Evolutionary conservation across 2,888 invertebrate species (phyloP), one percentile per base, ranked within the genome.

Genomic region (Cactoblastis cactorum): DNA sequence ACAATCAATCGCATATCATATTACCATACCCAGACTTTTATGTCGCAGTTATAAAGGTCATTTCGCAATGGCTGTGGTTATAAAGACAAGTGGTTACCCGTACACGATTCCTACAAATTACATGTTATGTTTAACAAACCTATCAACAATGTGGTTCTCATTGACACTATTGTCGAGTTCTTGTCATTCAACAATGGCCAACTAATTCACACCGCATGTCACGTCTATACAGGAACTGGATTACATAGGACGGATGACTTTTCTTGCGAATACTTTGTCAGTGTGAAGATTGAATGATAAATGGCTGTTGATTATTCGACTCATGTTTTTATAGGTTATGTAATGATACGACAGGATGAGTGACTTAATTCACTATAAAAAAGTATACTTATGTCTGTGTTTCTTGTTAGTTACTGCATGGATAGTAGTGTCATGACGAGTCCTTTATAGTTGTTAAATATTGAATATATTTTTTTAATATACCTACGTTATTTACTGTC

Each of bases 71-170:
- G n/a, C n/a, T n/a, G n/a, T n/a, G n/a, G n/a, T n/a, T n/a, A n/a
- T n/a, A n/a, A n/a, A n/a, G n/a, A n/a, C n/a, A n/a, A n/a, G n/a
- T n/a, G n/a, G n/a, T n/a, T n/a, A n/a, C n/a, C n/a, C n/a, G n/a
- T n/a, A 28, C 8, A 28, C 9, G 28, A 28, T 28, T 28, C 28
- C 28, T 28, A 28, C 28, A 28, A 28, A 6, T 28, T 28, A 28
- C 28, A 28, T 28, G 28, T 28, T 4, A 22, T 22, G 22, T 22
- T 22, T 22, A 22, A 22, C 22, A 28, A 9, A 9, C 9, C 28
- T 28, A 28, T 28, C 28, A 50, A 50, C 18, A 45, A 50, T 50
- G 45, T 56, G 5, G 1, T 35, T 35, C 34, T 15, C 34, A 35
- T 35, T 35, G 34, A 35, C 34, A 15, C 34, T 14, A 14, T 35